Evolutionary conservation across 2,113 vertebrate species (phyloP).

Genomic region (Zosterops hypoxanthus): DNA sequence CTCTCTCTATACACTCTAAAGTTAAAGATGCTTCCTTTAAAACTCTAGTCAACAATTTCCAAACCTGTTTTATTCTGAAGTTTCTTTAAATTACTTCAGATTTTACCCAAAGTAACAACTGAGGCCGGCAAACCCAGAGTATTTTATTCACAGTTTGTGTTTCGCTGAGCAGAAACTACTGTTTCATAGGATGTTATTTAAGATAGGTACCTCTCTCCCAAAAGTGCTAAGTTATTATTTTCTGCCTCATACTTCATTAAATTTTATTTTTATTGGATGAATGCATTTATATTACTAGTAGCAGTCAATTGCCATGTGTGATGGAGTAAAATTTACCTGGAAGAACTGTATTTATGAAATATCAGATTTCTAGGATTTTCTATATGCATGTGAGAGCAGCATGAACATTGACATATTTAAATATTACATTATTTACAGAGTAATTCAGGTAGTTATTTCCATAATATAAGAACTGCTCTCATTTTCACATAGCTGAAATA

Average conservation of each 20-base stretch:
- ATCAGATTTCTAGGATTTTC: not conserved
- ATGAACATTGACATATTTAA: not conserved
- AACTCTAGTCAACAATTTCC: not conserved
- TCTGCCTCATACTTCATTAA: not conserved
- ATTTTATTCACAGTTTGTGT: not conserved
- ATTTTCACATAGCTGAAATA: not conserved
- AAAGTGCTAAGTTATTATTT: not conserved
- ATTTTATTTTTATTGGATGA: not conserved
- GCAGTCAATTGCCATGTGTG: not conserved
- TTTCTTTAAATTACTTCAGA: not conserved
- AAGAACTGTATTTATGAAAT: not conserved
- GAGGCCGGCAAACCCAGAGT: not conserved
- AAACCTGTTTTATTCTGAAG: not conserved
- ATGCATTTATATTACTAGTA: not conserved
- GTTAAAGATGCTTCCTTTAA: not conserved
- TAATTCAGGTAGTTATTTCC: not conserved
- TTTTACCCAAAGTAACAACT: constrained; percentile 29
- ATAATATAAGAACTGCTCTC: not conserved
- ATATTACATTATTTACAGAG: not conserved
- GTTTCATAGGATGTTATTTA: not conserved
- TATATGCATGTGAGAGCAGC: not conserved
- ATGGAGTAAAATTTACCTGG: not conserved
- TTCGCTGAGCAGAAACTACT: constrained; percentile 2
- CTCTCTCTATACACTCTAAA: not conserved
- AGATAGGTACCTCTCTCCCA: not conserved